Evolutionary conservation across 2,113 vertebrate genomes (phyloP), one percentile per base, ranked within the genome.

Genomic region (Buteo buteo): DNA sequence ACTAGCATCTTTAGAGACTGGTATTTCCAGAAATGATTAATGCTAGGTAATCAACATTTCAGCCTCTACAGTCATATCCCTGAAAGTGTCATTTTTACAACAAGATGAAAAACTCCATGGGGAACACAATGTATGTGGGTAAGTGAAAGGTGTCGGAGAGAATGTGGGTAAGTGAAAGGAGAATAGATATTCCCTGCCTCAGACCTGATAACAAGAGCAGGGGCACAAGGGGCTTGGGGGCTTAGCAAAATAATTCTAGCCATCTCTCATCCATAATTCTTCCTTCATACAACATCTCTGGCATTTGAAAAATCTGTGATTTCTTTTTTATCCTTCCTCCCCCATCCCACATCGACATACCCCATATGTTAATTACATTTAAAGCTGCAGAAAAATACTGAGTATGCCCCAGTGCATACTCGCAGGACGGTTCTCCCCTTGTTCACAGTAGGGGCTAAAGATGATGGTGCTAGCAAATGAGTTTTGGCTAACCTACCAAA

Each of bases 61-160:
- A 95, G 87, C 58, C 71, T 96, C 78, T 61, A 76, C 82, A 89
- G 47, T 66, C 79, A 61, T 87, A 94, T 58, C 71, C 76, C 61
- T 79, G 49, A 88, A 96, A 93, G 20, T 65, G 86, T 94, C 92
- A 92, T 88, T 95, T 95, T 93, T 92, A 84, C 94, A 66, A 89
- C 16, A 86, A 62, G 79, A 95, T 90, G 58, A 89, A 94, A 87
- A 94, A 73, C 50, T 94, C 93, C 55, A 16, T 13, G 18, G 89
- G 83, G 94, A 90, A 2, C 40, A 77, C 70, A 88, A 31, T 18
- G 24, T 45, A 83, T 70, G 69, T 16, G 42, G 50, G 49, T 94
- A 97, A 95, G 83, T 89, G 95, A 97, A 94, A 93, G 93, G 70
- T 87, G 84, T 94, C 97, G 95, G 77, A 69, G 61, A 89, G 78